Base-by-base conservation (phyloP, 2,797 vertebrate genomes). In the Rhyacichthys aspro region DNA sequence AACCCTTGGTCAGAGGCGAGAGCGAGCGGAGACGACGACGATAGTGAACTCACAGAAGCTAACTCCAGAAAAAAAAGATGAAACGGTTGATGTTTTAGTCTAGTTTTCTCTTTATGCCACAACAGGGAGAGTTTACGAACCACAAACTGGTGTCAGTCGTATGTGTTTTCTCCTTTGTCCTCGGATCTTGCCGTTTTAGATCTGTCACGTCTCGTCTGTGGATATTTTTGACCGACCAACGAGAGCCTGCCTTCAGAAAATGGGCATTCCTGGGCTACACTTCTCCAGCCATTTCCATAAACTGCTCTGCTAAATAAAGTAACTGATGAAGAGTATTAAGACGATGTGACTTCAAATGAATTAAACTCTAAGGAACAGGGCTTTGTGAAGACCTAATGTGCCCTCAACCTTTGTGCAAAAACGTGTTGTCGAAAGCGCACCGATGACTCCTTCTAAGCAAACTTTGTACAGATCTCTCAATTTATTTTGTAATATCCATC, bases 21-120 rank as follows among this genome's bases (percentile, higher is more conserved):
- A 18, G 65, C 34, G 8, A 42, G 61, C 23, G 70, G 63, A 6
- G 74, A 76, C 16, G 79, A 56, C 49, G 74, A 74, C 18, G 70
- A 76, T 45, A 34, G 64, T 9, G 60, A 82, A 1, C 39, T 76
- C 49, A 77, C 73, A 45, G 69, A 90, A 59, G 67, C 81, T 36
- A 71, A 76, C 65, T 85, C 71, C 44, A 89, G 89, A 66, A 90
- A 91, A 65, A 90, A 91, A 48, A 93, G 92, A 93, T 93, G 92
- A 93, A 92, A 91, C 84, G 12, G 15, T 61, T 41, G 17, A 34
- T 57, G 14, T 14, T 33, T 74, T 75, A 63, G 42, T 60, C 59
- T 76, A 28, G 74, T 65, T 45, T 61, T 69, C 70, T 78, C 63
- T 72, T 80, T 71, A 72, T 62, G 66, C 59, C 56, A 72, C 74